Percentiles rank a stretch among this genome's conserved stretches.
phyloP scores from a whole-genome alignment of 2,888 invertebrate genomes.

The Sicus ferrugineus region DNA sequence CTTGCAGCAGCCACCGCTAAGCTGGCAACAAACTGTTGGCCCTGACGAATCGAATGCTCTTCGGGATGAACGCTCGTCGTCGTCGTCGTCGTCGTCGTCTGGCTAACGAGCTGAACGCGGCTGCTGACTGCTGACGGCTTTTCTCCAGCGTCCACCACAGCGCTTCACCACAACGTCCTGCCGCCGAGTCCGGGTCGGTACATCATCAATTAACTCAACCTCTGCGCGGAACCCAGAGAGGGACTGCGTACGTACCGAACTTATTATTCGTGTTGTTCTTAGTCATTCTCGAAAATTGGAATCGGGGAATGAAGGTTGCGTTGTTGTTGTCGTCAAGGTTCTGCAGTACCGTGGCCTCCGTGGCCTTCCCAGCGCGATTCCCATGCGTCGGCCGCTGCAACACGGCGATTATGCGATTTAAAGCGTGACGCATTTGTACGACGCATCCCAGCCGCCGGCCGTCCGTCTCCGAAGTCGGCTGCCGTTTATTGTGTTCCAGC shows the following conservation, averaged over 20 bases:
- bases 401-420: constrained; percentile 53
- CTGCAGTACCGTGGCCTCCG: background rate
- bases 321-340: background rate
- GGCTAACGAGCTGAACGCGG: too few species aligned
- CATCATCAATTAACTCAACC: constrained; percentile 3
- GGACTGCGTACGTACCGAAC: background rate
- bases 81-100: too few species aligned
- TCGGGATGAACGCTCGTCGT: too few species aligned
- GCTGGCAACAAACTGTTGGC: too few species aligned
- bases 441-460: constrained; percentile 2
- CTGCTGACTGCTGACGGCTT: too few species aligned
- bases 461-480: background rate
- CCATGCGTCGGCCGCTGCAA: constrained; percentile 48
- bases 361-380: constrained; percentile 32
- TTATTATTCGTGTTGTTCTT: background rate
- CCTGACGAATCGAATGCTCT: too few species aligned
- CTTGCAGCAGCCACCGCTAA: too few species aligned
- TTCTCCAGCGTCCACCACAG: too few species aligned
- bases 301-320: background rate
- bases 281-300: background rate
- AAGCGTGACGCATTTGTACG: constrained; percentile 47
- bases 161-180: too few species aligned
- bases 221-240: too few species aligned
- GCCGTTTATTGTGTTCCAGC: background rate
- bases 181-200: too few species aligned